These are phyloP conservation scores for Drosophila bocki DNA, from an alignment of 1,140 invertebrate species.

Conservation along the genomic window DNA sequence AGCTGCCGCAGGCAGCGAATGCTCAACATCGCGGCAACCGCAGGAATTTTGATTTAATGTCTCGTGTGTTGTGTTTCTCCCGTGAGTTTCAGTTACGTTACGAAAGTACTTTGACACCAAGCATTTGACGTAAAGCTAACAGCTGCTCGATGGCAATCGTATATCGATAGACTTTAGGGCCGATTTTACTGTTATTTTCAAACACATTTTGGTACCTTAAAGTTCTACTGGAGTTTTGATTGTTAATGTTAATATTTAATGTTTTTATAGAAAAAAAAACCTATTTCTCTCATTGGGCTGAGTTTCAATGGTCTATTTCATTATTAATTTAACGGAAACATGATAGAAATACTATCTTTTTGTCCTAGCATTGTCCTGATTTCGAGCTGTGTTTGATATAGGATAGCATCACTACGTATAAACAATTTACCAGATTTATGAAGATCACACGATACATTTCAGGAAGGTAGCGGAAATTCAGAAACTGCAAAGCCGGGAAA, in stretches of 20 bases:
- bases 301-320: neutral
- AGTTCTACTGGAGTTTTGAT: too few relatives aligned
- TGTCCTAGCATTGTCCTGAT: too few relatives aligned
- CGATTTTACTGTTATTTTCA: neutral
- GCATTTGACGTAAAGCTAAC: slow-evolving; percentile 35
- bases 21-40: slow-evolving; percentile 24
- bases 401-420: slow-evolving; percentile 33
- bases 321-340: neutral
- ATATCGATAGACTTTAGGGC: neutral
- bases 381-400: slow-evolving; percentile 23
- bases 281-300: neutral
- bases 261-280: neutral
- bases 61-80: slow-evolving; percentile 1
- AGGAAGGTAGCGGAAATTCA: slow-evolving; percentile 36
- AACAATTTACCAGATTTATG: slow-evolving; percentile 30
- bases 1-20: slow-evolving; percentile 16
- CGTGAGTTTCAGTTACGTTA: slow-evolving; percentile 12
- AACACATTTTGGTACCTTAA: neutral
- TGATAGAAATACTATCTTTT: neutral
- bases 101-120: slow-evolving; percentile 2
- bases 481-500: slow-evolving; percentile 32
- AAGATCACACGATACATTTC: slow-evolving; percentile 25
- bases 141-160: slow-evolving; percentile 17
- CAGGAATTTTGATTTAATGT: slow-evolving; percentile 9
- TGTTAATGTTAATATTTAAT: too few relatives aligned